Conservation (phyloP, 1,140 invertebrate species). For the Pomacea maculata region DNA sequence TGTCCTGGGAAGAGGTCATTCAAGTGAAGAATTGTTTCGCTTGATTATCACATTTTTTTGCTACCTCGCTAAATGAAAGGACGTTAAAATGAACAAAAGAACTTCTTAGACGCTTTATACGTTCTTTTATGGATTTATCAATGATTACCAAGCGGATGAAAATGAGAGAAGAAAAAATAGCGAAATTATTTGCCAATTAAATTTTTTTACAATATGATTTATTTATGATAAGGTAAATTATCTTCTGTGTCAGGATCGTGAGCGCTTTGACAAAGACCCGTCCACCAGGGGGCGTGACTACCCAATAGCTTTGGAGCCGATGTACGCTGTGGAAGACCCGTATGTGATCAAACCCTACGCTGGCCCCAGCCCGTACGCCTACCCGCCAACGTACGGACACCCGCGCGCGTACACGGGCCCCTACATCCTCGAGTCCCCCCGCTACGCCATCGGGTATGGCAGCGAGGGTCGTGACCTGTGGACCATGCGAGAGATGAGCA, state of each 20-base stretch:
- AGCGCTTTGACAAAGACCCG: slow-evolving; percentile 38
- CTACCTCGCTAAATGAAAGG: background rate
- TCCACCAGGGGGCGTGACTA: slow-evolving; percentile 37
- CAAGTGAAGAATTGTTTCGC: background rate
- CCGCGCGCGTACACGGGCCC: slow-evolving; percentile 31
- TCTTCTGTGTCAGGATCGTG: slow-evolving; percentile 24
- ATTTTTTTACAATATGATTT: background rate
- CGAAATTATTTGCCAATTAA: background rate
- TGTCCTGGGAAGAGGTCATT: background rate
- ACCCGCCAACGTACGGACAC: slow-evolving; percentile 37
- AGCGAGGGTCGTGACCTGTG: slow-evolving; percentile 30
- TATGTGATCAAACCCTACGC: slow-evolving; percentile 8
- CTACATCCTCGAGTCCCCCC: slow-evolving; percentile 30
- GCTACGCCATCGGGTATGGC: slow-evolving; percentile 44
- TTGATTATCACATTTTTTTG: background rate
- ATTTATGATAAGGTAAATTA: background rate
- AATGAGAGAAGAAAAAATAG: background rate
- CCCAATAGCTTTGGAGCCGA: slow-evolving; percentile 45
- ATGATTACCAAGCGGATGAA: background rate
- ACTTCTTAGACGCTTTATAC: too few species aligned
- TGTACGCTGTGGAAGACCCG: slow-evolving; percentile 34
- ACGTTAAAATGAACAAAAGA: too few species aligned
- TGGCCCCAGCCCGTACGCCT: slow-evolving; percentile 10
- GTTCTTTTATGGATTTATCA: background rate
- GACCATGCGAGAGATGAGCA: slow-evolving; percentile 29